Base-by-base conservation (phyloP, 2,888 invertebrate species). In the Zele albiditarsus region DNA sequence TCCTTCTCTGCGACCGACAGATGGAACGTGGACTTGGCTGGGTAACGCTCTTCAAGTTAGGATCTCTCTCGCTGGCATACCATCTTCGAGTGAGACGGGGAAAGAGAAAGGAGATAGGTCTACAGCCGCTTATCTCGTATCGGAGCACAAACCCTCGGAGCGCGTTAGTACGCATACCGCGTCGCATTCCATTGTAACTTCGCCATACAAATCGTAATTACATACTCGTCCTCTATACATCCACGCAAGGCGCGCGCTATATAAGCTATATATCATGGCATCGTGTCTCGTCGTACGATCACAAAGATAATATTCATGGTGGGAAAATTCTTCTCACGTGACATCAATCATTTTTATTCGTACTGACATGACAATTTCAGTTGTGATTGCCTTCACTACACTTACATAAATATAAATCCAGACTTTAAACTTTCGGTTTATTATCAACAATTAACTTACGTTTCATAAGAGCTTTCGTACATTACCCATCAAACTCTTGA, bases 161-260 rank as follows among this genome's bases (percentile, higher is more conserved):
- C 83, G 82, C 81, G 82, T 84, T 81, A 79, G 73, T 80, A 75
- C 79, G 83, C 85, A 84, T 86, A 83, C 83, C 85, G 81, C 81
- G 79, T 81, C 81, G 81, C 84, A 86, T 87, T 85, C 86, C 85
- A 86, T 85, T 84, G 84, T 86, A 81, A 84, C 86, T 84, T 82
- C 81, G 75, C 78, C 53, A 53, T 53, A 53, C 53, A 53, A 53
- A 53, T 77, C 80, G 82, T 85, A 88, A 88, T 88, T 88, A 87
- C 84, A 83, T 76, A 80, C 67, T 60, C 77, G 57, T 58, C 53
- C 46, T 65, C 69, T 46, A 68, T 16, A 25, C 20, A 8, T 28
- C 14, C 46, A 46, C 67, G 16, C n/a, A 27, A 20, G 60, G 31
- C 70, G 33, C 27, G 57, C 27, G 38, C 28, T 46, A 67, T 49